A percentile compares a stretch with the other conserved stretches of the same genome.
phyloP scores from a whole-genome alignment of 2,797 vertebrate genomes.

The Peromyscus nudipes region DNA sequence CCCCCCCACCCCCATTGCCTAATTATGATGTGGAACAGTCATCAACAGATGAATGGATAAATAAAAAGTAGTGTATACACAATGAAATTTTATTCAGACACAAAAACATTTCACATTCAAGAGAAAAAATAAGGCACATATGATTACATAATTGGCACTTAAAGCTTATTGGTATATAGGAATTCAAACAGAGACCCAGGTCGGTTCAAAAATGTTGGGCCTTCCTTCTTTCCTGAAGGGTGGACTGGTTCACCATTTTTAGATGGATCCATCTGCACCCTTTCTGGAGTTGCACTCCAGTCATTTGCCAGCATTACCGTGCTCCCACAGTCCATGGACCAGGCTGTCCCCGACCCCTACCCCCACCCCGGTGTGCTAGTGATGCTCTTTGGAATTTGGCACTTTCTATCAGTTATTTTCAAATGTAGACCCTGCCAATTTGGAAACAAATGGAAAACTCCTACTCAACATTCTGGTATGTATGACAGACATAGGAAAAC shows the following conservation, averaged over 20 bases:
- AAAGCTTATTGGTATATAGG: neutral
- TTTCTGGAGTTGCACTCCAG: neutral
- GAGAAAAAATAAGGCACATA: neutral
- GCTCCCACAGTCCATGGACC: neutral
- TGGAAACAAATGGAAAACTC: neutral
- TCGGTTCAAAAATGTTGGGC: neutral
- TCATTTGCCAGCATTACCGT: neutral
- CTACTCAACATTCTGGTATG: conserved; percentile 19
- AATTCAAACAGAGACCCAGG: neutral
- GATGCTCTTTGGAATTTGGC: conserved; percentile 26
- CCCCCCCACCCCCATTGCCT: neutral
- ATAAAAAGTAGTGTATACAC: neutral
- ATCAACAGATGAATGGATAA: no score
- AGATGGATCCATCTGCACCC: neutral
- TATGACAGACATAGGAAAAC: neutral
- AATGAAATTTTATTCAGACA: neutral
- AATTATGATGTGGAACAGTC: neutral
- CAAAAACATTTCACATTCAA: neutral
- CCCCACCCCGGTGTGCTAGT: neutral
- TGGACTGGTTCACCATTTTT: neutral
- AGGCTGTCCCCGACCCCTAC: neutral
- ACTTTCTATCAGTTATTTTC: conserved; percentile 37
- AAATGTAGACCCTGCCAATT: neutral
- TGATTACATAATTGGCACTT: neutral
- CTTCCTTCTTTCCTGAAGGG: neutral